Evolutionary conservation across 1,140 invertebrate genomes (phyloP), one percentile per base, ranked within the genome.

Genomic region (Procambarus virginalis): DNA sequence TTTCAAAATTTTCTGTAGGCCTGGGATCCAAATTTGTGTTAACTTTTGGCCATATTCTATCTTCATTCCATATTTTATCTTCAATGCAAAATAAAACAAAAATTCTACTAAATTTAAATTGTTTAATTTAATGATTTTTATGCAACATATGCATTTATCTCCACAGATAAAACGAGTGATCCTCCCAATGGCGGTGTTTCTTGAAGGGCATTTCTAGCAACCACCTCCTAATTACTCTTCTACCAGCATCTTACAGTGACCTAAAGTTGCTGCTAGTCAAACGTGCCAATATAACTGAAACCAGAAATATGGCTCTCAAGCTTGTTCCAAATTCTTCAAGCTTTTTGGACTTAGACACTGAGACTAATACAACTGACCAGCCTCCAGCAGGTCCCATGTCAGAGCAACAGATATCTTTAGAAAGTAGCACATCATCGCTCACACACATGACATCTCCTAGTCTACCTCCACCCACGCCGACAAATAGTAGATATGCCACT

Each of bases 171-270:
- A 79, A 83, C 55, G 64, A 64, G 86, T 81, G 85, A 90, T 48
- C 89, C 89, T 22, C 93, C 95, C 20, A 93, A 89, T 97, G 96
- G 96, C 94, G 95, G 82, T 97, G 96, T 93, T 97, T 96, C 92
- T 94, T 97, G 6, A 96, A 96, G 93, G 95, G 95, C 22, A 94
- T 96, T 20, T 95, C 94, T 34, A 92, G 94, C 3, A 95, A 95
- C 0, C 96, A 96, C 91, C 94, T 97, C 5, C 94, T 97, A 14
- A 92, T 97, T 5, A 97, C 96, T 6, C 95, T 97, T 92, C 91
- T 97, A 20, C 96, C 97, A 3, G 95, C 96, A 10, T 95, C 95
- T 12, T 95, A 93, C 92, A 92, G 94, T 49, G 94, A 94, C 92
- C 90, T 95, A 22, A 93, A 94, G 78, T 84, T 92, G 45, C 91